These are phyloP conservation scores for Astur gentilis DNA, from an alignment of 2,113 vertebrate genomes.

Conservation along the genomic window DNA sequence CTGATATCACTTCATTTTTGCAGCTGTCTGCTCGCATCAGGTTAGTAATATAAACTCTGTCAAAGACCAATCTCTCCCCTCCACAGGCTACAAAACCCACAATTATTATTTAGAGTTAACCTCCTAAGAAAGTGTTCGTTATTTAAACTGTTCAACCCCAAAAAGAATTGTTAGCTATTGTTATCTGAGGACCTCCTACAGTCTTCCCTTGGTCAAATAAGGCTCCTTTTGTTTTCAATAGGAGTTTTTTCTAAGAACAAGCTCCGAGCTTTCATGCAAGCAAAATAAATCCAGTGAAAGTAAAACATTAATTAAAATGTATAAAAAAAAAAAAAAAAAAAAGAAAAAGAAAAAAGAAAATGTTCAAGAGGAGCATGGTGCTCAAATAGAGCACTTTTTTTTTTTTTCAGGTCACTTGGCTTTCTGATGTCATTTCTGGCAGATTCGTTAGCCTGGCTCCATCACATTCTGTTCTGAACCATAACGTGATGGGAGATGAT, in stretches of 20 bases:
- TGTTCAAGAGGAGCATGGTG: not conserved
- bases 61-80: not conserved
- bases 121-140: not conserved
- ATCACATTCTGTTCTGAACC: constrained; percentile 47
- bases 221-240: constrained; percentile 10
- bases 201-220: not conserved
- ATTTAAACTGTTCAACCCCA: not conserved
- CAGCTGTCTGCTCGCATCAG: constrained; percentile 29
- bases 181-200: not conserved
- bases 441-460: constrained; percentile 53
- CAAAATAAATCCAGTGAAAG: not conserved
- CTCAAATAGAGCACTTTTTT: not conserved
- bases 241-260: not conserved
- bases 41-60: constrained; percentile 29
- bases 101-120: constrained; percentile 12
- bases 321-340: not conserved
- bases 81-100: not conserved
- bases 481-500: constrained; percentile 53
- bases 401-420: constrained; percentile 34
- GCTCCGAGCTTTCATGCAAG: not conserved
- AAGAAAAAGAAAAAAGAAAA: not conserved
- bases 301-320: constrained; percentile 18
- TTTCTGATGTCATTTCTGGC: constrained; percentile 61
- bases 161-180: constrained; percentile 5
- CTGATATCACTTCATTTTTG: constrained; percentile 29